Evolutionary conservation across 2,797 vertebrate genomes (phyloP), one percentile per base, ranked within the genome.

Genomic region (Pseudomugil tenellus): DNA sequence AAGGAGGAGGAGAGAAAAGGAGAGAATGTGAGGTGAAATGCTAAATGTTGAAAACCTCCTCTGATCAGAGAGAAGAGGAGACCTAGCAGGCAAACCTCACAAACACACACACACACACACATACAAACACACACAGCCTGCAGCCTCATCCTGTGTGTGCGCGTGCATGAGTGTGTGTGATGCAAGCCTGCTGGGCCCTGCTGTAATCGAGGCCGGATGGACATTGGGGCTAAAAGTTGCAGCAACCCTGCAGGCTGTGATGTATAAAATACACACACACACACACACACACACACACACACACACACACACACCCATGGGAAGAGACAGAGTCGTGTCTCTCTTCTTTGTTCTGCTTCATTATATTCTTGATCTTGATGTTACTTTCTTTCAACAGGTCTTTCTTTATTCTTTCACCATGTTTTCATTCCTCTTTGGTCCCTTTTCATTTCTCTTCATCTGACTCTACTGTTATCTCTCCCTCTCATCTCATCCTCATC

Each of bases 131-230:
- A 57, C 67, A 57, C 63, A 63, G 64, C 55, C 73, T 80, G 64
- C 59, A 64, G 67, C 21, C 59, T 72, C 11, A 61, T 57, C 34
- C 35, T 66, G 59, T 56, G 64, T 59, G 49, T 60, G 62, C 53
- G 70, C 70, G 63, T n/a, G 19, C 10, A 19, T 46, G 43, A 21
- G 21, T 48, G 46, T 48, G 79, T 73, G 75, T 88, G 81, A 87
- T 85, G 86, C 83, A 87, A 89, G 85, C 85, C 83, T 89, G 80
- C 77, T 21, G 78, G 85, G 87, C 74, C 81, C 51, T 26, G 59
- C 78, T 90, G 88, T 82, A 90, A 90, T 90, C 78, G 53, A 84
- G 88, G 83, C 84, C 77, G 80, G 83, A 85, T 84, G 88, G 81
- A 88, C 90, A 87, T 86, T 56, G 16, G 63, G 81, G 74, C 87